Conservation (phyloP, 2,113 vertebrate genomes). For the Xenopus laevis region DNA sequence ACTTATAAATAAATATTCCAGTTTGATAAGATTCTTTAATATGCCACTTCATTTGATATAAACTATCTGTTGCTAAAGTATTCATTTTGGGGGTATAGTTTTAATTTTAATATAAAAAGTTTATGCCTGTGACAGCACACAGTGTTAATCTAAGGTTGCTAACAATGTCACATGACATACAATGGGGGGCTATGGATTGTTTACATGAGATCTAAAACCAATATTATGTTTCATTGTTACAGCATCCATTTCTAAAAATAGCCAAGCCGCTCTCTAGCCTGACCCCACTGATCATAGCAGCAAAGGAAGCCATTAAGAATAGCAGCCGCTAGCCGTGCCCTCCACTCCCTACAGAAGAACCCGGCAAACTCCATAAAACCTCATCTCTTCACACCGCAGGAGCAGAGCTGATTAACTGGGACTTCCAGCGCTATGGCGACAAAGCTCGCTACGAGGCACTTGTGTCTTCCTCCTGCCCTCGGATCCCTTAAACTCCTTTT, state of each 20-base stretch:
- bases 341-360: slow-evolving; percentile 56
- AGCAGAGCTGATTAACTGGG: slow-evolving; percentile 55
- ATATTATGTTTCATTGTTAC: slow-evolving; percentile 47
- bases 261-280: slow-evolving; percentile 97
- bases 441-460: slow-evolving; percentile 53
- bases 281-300: slow-evolving; percentile 96
- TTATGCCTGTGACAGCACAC: too few relatives aligned
- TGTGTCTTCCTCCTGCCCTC: slow-evolving; percentile 70
- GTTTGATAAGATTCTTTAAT: too few relatives aligned
- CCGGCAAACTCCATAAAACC: slow-evolving; percentile 60
- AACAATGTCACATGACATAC: too few relatives aligned
- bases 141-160: too few relatives aligned
- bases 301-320: slow-evolving; percentile 98
- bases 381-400: slow-evolving; percentile 58
- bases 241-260: slow-evolving; percentile 98
- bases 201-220: too few relatives aligned
- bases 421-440: slow-evolving; percentile 52
- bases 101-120: too few relatives aligned
- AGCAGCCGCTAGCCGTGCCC: slow-evolving; percentile 83
- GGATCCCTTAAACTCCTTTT: slow-evolving; percentile 69
- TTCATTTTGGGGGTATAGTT: too few relatives aligned
- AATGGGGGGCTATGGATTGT: too few relatives aligned
- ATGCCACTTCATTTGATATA: too few relatives aligned
- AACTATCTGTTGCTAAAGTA: too few relatives aligned
- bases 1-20: too few relatives aligned